These are phyloP conservation scores for Mobula hypostoma DNA, from an alignment of 2,113 vertebrate species.

Conservation along the genomic window DNA sequence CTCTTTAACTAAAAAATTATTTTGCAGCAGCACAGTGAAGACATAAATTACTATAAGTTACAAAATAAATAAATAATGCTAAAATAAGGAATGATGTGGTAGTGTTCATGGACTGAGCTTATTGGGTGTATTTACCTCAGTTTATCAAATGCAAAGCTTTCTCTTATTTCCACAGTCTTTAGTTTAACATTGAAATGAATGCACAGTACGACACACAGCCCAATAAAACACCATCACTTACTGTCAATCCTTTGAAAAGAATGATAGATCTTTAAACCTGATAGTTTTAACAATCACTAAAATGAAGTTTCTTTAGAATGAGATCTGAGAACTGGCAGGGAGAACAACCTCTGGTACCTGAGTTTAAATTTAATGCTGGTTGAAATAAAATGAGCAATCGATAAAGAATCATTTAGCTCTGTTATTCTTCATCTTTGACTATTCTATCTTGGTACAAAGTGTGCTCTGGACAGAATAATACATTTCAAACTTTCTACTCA, in stretches of 20 bases:
- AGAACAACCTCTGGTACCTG: not conserved
- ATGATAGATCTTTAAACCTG: not conserved
- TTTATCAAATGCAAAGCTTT: not conserved
- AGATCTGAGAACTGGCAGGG: not conserved
- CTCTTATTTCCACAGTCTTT: not conserved
- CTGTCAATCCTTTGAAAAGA: not conserved
- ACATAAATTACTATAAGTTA: too few species aligned
- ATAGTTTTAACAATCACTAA: not conserved
- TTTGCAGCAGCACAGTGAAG: too few species aligned
- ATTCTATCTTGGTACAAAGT: not conserved
- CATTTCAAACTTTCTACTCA: not conserved
- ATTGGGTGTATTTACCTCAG: not conserved
- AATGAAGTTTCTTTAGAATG: not conserved
- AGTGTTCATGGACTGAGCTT: too few species aligned
- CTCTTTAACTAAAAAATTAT: too few species aligned
- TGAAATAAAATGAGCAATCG: too few species aligned
- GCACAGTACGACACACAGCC: not conserved
- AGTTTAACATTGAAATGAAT: not conserved
- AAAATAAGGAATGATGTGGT: too few species aligned
- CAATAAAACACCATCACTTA: not conserved
- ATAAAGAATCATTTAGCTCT: not conserved
- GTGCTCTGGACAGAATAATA: not conserved
- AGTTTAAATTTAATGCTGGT: not conserved
- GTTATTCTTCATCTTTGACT: not conserved
- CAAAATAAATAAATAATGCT: too few species aligned